Base-by-base conservation (phyloP, 2,113 vertebrate genomes). In the Hemichromis elongatus region DNA sequence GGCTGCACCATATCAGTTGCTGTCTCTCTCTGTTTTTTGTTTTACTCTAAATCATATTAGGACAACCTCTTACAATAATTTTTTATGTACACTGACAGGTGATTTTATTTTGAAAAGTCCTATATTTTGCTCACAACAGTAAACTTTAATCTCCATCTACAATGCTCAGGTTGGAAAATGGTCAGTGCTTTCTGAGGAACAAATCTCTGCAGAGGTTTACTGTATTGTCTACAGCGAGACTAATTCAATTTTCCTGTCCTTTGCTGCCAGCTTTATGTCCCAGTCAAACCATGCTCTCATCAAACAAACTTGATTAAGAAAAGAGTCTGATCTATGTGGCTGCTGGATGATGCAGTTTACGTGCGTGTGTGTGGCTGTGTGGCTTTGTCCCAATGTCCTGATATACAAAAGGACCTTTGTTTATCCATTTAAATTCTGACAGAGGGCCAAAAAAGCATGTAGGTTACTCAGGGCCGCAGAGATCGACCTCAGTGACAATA, bases 251-350 rank as follows among this genome's bases (percentile, higher is more conserved):
- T 56, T 52, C 59, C 54, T 1, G 52, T 92, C 89, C 90, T 92
- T 89, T 90, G 78, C 88, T 93, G 91, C 93, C 93, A 93, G 93
- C 86, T 90, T 82, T 83, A 87, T 81, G 90, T 92, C 86, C 82
- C 88, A 90, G 86, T 91, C 90, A 59, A 89, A 92, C 87, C 93
- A 73, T 86, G 90, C 88, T 90, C 92, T 91, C 93, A 92, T 94
- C 94, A 94, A 86, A 90, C 93, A 94, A 96, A 94, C 94, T 77
- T 80, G 91, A 96, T 95, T 95, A 94, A 93, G 92, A 59, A 81
- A 63, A 77, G 80, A 77, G 80, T 87, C 85, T 94, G 92, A 93
- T 94, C 90, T 92, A 82, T 83, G 87, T n/a, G 26, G 86, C 91
- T 91, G 83, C 89, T 63, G 35, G 86, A 91, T 92, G 92, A 91